Evolutionary conservation across 2,797 vertebrate species (phyloP), one percentile per base, ranked within the genome.

Genomic region (Muscicapa comitata): DNA sequence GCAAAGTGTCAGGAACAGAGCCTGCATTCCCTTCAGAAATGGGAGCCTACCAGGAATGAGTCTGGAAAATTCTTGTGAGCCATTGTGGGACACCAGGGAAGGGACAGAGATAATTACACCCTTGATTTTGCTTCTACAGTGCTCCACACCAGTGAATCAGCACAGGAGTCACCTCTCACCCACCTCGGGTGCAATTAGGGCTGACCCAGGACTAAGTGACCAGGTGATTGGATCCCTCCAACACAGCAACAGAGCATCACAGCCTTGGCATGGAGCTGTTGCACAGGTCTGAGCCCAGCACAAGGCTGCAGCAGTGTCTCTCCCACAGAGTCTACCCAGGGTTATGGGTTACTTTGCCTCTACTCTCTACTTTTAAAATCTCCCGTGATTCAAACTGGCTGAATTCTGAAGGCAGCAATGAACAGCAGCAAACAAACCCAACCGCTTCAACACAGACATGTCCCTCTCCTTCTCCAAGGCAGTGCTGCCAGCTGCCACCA

Each of bases 331-430:
- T 3, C 29, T 61, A 67, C 63, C 63, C 43, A 58, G 17, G n/a
- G 31, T 2, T 31, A n/a, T 0, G 4, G 4, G 38, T 37, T 25
- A 59, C 7, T 18, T 61, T 37, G 47, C 10, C 1, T 1, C 47
- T 20, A 25, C 37, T 31, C 9, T 79, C 50, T 23, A 19, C 6
- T 9, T 12, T 19, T 48, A 38, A 57, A 48, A 3, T 1, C 5
- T 8, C 5, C 5, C 0, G 0, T 18, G 72, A 85, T 15, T 81
- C 40, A n/a, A 71, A 70, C 7, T 25, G 35, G 18, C 31, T 67
- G 59, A 75, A 61, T 63, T 54, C 62, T 20, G 26, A 62, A 67
- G 42, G 42, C 58, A 85, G 74, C 50, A 68, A 31, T 1, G 4
- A 88, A n/a, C 4, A 17, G 33, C 51, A 48, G 24, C 51, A 53